Evolutionary conservation across 2,113 vertebrate species (phyloP), one percentile per base, ranked within the genome.

Genomic region (Pedetes capensis): DNA sequence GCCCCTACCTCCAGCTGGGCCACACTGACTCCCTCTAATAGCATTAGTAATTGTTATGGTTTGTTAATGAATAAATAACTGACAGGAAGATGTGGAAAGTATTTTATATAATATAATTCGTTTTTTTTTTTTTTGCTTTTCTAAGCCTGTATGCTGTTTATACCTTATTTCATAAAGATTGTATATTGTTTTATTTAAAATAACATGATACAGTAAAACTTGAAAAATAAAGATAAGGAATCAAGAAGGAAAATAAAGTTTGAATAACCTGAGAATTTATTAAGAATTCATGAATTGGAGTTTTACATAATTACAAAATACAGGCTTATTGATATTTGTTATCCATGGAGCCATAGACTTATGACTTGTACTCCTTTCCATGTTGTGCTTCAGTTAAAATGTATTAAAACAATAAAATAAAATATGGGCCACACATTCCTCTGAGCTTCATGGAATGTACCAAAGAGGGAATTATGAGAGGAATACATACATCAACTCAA

Each of bases 111-210:
- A 37, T 44, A 44, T 94, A 69, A 14, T 71, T 51, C 55, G 78
- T 84, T 79, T 39, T 68, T 94, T n/a, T n/a, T n/a, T n/a, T 61
- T 76, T 25, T 89, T 91, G 37, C 22, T 34, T 84, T 87, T 23
- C 22, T 92, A 47, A 90, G 6, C 13, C n/a, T 89, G 3, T 61
- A 59, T 59, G 42, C 1, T 20, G 42, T 37, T 49, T 37, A 71
- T 68, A 72, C 49, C 12, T 20, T 92, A 34, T 37, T 93, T 68
- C 29, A 51, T 84, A 68, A 88, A 80, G 11, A 2, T 66, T 79
- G 17, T 86, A 25, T 55, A 55, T n/a, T n/a, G 22, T 87, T n/a
- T 93, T 82, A 53, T 75, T 93, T 87, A 82, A 91, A 87, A 83
- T 72, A 49, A 49, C 5, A n/a, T 29, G 47, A 4, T 72, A 17